These are phyloP conservation scores for Caloenas nicobarica DNA, from an alignment of 2,113 vertebrate species.

Conservation along the genomic window DNA sequence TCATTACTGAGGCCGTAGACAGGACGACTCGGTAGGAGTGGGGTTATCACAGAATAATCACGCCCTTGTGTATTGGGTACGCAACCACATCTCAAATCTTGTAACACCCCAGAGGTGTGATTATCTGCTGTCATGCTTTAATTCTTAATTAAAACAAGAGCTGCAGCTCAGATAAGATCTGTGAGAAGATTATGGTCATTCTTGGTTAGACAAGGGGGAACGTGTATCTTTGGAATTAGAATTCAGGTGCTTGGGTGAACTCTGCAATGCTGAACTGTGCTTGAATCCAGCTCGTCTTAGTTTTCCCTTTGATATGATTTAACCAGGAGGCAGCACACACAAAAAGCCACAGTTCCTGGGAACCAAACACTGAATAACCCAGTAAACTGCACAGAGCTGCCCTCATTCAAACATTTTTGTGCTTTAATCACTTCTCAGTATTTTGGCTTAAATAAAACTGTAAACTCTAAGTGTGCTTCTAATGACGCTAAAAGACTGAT, in stretches of 20 bases:
- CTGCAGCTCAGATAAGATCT: conserved; percentile 37
- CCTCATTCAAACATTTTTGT: not conserved
- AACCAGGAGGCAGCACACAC: not conserved
- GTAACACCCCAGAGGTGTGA: conserved; percentile 58
- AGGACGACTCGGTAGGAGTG: not conserved
- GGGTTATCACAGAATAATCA: conserved; percentile 51
- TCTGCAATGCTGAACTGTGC: not conserved
- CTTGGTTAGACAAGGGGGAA: conserved; percentile 7
- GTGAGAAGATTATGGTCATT: conserved; percentile 51
- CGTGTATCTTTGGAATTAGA: not conserved
- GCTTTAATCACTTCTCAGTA: not conserved
- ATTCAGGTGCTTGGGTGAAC: not conserved
- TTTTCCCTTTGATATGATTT: conserved; percentile 6
- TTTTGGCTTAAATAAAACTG: not conserved
- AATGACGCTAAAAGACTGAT: not conserved
- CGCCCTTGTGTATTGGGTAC: conserved; percentile 11
- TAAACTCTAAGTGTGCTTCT: not conserved
- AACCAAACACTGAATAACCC: not conserved
- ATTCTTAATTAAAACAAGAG: conserved; percentile 77
- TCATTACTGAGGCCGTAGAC: not conserved
- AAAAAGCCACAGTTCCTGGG: not conserved
- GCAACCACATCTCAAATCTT: conserved; percentile 55
- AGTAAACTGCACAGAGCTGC: not conserved
- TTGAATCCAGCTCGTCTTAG: not conserved
- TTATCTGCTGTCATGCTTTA: conserved; percentile 67